Base-by-base conservation (phyloP, 2,113 vertebrate species). In the Gadus macrocephalus region DNA sequence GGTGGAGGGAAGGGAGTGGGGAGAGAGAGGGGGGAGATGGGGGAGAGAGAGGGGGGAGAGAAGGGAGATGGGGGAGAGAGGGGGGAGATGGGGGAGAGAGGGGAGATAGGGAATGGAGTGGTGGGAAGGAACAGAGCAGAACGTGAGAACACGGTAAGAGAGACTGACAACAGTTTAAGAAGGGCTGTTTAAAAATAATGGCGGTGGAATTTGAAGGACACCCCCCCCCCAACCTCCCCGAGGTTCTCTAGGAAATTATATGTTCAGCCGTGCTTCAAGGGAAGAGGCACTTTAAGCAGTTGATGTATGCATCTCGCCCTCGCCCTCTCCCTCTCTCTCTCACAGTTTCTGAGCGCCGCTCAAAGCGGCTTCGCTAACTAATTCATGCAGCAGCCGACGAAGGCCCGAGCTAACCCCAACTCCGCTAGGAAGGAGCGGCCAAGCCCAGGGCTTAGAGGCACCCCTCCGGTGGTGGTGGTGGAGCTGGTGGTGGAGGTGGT, bases 251-350 rank as follows among this genome's bases (percentile, higher is more conserved):
- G 69, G 71, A 73, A 78, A 78, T 58, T 81, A 82, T 67, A 70
- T 71, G 79, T 83, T 77, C 81, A 82, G 69, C 64, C 70, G 35
- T 81, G 78, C 80, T n/a, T 75, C 75, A 74, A 68, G 53, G 49
- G 73, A 68, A 76, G 84, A 15, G 64, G 7, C 15, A 3, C 53
- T 53, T 55, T 55, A 12, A 55, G 53, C 53, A 55, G 53, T 55
- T 31, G 31, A 31, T 31, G 31, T 31, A 31, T 31, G 31, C 31
- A 31, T 49, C 42, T 49, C 42, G 6, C 42, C 12, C 42, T 49
- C 38, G 1, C 38, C 9, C 38, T 42, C 42, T 49, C 42, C 12
- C 42, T 49, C 12, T 15, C 42, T 22, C 60, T 74, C 19, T 58
- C 15, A 80, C 71, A 66, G 66, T 60, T 53, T 27, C 62, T 17